phyloP scores from a whole-genome alignment of 1,140 invertebrate species.

The Drosophila trapezifrons region DNA sequence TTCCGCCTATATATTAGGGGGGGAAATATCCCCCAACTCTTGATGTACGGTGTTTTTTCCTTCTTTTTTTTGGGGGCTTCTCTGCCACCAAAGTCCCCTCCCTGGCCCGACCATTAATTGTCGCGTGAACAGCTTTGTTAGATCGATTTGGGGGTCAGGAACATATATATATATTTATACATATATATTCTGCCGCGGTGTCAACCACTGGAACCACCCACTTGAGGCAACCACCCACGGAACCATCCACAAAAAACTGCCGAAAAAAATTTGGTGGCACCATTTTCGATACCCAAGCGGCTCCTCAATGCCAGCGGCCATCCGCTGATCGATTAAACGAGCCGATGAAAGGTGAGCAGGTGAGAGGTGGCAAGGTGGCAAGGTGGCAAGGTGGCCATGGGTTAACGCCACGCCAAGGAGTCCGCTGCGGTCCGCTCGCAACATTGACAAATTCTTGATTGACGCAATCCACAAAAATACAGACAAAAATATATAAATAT shows the following conservation, averaged over 20 bases:
- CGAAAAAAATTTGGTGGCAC: conserved; percentile 44
- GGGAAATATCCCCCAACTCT: not conserved
- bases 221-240: conserved; percentile 7
- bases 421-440: conserved; percentile 29
- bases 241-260: too few species aligned
- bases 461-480: conserved; percentile 62
- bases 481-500: not conserved
- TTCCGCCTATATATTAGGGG: not conserved
- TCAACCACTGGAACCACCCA: conserved; percentile 47
- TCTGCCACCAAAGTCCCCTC: not conserved
- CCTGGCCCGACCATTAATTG: conserved; percentile 66
- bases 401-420: conserved; percentile 33
- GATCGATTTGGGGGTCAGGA: conserved; percentile 60
- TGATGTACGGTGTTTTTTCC: not conserved
- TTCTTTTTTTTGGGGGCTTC: conserved; percentile 23
- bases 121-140: conserved; percentile 73
- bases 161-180: conserved; percentile 9
- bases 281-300: conserved; percentile 43
- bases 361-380: not conserved
- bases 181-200: conserved; percentile 32
- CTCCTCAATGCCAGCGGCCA: conserved; percentile 70
- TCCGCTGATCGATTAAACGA: conserved; percentile 80
- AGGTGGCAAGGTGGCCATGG: conserved; percentile 3
- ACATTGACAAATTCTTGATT: conserved; percentile 78
- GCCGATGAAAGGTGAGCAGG: conserved; percentile 1